phyloP scores from a whole-genome alignment of 2,888 invertebrate species.

The Chrysolina haemoptera region DNA sequence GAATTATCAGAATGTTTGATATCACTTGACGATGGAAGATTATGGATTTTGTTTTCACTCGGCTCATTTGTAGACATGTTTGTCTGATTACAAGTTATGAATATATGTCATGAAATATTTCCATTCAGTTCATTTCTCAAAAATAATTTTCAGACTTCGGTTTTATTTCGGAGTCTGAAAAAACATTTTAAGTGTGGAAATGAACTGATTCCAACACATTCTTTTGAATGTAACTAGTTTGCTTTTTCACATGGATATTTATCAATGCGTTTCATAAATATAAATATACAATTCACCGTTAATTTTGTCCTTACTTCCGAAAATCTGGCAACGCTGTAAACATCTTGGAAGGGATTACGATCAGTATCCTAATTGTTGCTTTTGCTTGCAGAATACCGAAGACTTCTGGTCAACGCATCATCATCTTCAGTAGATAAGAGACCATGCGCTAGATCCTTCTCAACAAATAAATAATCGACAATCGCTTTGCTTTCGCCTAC shows the following conservation, averaged over 20 bases:
- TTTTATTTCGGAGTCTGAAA: too few species aligned
- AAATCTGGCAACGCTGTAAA: constrained; percentile 18
- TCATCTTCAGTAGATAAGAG: constrained; percentile 64
- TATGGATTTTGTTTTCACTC: too few species aligned
- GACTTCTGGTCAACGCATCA: constrained; percentile 59
- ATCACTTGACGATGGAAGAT: neutral
- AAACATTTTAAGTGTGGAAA: too few species aligned
- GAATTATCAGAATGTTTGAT: neutral
- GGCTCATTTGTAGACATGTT: too few species aligned
- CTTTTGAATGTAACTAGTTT: too few species aligned
- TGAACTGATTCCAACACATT: too few species aligned
- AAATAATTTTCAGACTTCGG: too few species aligned
- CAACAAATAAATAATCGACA: constrained; percentile 57
- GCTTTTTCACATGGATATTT: too few species aligned
- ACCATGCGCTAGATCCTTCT: constrained; percentile 67
- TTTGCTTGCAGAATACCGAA: constrained; percentile 62
- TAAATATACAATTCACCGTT: neutral
- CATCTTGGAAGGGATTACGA: constrained; percentile 31
- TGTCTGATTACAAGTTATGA: too few species aligned
- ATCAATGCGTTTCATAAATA: neutral
- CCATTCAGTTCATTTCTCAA: too few species aligned
- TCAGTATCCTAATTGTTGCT: constrained; percentile 55
- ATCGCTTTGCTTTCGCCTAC: constrained; percentile 69
- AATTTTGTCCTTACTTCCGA: neutral
- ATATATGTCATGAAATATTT: too few species aligned